Evolutionary conservation across 2,797 vertebrate genomes (phyloP).

Genomic region (Ceyx erithaca): DNA sequence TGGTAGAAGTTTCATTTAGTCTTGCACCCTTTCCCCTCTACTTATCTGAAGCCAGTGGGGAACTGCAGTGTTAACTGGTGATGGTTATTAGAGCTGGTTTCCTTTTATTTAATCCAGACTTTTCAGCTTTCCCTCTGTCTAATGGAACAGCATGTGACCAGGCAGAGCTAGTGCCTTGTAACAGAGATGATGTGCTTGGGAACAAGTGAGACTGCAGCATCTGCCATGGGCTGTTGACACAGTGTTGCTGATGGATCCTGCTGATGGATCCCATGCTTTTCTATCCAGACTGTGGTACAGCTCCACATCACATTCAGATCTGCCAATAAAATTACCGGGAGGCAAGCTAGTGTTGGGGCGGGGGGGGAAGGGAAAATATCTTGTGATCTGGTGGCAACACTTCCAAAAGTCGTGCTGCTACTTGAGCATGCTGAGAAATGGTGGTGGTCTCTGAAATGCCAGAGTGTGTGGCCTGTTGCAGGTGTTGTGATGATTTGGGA

Average conservation of each 20-base stretch:
- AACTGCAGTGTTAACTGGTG: not conserved
- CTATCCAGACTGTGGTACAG: not conserved
- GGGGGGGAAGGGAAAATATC: not conserved
- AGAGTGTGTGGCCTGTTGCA: not conserved
- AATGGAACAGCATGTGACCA: not conserved
- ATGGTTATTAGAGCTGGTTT: not conserved
- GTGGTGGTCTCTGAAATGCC: not conserved
- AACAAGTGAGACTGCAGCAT: not conserved
- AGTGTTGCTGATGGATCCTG: not conserved
- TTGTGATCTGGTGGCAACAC: not conserved
- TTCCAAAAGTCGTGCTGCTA: not conserved
- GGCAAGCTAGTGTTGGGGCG: not conserved
- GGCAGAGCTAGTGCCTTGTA: not conserved
- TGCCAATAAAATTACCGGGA: not conserved
- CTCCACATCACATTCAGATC: not conserved
- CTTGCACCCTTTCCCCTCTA: not conserved
- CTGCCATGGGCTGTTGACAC: not conserved
- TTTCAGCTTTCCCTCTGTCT: not conserved
- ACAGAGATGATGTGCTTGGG: not conserved
- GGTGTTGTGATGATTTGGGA: not conserved
- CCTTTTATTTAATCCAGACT: constrained; percentile 13
- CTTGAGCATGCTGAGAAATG: fast-evolving
- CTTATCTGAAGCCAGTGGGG: not conserved
- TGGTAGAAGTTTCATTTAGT: not conserved
- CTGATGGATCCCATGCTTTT: not conserved